These are phyloP conservation scores for Lepidurus packardi DNA, from an alignment of 1,140 invertebrate species.

Conservation along the genomic window DNA sequence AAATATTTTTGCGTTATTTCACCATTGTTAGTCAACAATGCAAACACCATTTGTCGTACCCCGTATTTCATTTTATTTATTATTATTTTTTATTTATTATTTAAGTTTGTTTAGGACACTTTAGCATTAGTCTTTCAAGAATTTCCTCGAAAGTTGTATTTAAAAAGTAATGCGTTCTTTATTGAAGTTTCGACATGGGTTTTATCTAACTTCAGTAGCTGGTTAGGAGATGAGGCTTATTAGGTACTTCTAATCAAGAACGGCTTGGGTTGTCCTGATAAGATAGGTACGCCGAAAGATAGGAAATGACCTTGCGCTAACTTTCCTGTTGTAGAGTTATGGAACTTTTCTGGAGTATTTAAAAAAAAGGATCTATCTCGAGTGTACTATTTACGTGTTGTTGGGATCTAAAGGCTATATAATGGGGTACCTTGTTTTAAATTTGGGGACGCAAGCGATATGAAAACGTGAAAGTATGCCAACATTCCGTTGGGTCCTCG, in stretches of 20 bases:
- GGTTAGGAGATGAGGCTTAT: neutral
- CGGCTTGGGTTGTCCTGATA: neutral
- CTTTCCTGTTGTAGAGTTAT: neutral
- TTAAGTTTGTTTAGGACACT: too few relatives aligned
- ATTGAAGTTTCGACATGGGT: neutral
- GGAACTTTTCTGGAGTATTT: neutral
- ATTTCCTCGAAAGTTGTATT: too few relatives aligned
- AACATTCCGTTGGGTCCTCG: neutral
- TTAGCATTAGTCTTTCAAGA: too few relatives aligned
- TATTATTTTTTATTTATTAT: too few relatives aligned
- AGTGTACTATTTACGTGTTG: neutral
- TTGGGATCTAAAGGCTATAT: neutral
- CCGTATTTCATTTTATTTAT: too few relatives aligned
- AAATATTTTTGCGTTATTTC: too few relatives aligned
- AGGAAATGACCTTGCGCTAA: neutral
- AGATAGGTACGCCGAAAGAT: neutral
- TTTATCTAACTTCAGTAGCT: neutral
- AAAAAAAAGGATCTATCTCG: neutral
- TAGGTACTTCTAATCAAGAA: neutral
- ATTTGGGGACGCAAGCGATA: neutral
- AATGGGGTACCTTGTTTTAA: neutral
- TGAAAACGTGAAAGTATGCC: neutral
- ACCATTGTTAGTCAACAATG: too few relatives aligned
- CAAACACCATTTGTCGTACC: too few relatives aligned
- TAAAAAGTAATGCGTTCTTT: too few relatives aligned